Evolutionary conservation across 1,140 invertebrate genomes (phyloP), one percentile per base, ranked within the genome.

Genomic region (Macrosteles quadrilineatus): DNA sequence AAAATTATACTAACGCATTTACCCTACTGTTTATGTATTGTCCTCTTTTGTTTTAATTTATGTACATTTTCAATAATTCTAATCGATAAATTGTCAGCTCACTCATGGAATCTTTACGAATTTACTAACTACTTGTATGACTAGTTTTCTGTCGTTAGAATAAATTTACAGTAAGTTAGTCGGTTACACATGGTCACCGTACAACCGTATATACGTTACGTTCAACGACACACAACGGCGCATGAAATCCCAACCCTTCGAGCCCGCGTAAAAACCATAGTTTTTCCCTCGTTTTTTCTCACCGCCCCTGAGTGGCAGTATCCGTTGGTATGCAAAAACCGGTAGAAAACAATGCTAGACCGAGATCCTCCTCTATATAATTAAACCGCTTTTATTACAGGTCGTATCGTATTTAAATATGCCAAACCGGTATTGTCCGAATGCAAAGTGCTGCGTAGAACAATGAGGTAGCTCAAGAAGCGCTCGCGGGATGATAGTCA

Each of bases 321-420:
- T 59, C 55, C 55, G 55, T 59, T 59, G 55, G 55, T 59, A 59
- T 59, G 55, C 55, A 59, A 59, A 59, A 59, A 59, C 55, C 55
- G 12, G 55, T 59, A 59, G 55, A 27, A 59, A 59, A 59, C 55
- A 59, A 43, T 2, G 19, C 31, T 21, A 25, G 63, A 17, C n/a
- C 32, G 32, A 36, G 63, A 66, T 43, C 32, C 17, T 43, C 40
- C n/a, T 32, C 63, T 45, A 66, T 66, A 66, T 66, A 66, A 66
- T 66, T 66, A 66, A 66, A 66, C 45, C 32, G 14, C 27, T 19
- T 27, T 64, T 64, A 64, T 64, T 64, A 64, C 59, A n/a, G 23
- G 27, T 40, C 29, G 1, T 29, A 40, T 66, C 36, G 32, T 66
- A 66, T 66, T 66, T 66, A 66, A 66, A 43, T 66, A 66, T 66